Evolutionary conservation across 2,797 vertebrate genomes (phyloP), one percentile per base, ranked within the genome.

Genomic region (Xiphophorus birchmanni): DNA sequence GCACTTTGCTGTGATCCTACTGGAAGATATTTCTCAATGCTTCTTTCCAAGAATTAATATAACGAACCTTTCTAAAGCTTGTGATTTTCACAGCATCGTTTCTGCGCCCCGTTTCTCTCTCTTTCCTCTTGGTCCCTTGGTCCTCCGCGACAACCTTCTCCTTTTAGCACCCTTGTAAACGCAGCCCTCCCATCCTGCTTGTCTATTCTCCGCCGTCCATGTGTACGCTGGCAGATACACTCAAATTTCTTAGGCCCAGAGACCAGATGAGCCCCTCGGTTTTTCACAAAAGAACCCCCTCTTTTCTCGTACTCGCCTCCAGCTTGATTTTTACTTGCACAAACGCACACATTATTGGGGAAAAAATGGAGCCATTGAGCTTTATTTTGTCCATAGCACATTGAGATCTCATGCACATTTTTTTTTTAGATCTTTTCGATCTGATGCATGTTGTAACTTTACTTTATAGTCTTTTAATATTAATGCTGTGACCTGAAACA

Each of bases 141-240:
- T 96, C 94, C 96, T 96, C 95, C 21, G 89, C 8, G 95, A 95
- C 92, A 90, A 93, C 96, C 90, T 95, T 95, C 95, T 92, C 96
- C 97, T 99, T 97, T 99, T 98, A 97, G 96, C 97, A 97, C 97
- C 96, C 97, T 97, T 97, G 96, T 97, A 95, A 93, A 86, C 86
- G 83, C 83, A 76, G 56, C 52, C 80, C 86, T 88, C 79, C 82
- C 82, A 82, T 96, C 96, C 92, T 91, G 85, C 87, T 86, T 88
- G 81, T 90, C 92, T 94, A 93, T 94, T 93, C 92, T 94, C 90
- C 87, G 80, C 67, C 73, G 12, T 82, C 47, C 85, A 87, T 80
- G 87, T 87, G 80, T 83, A 82, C 76, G 72, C 75, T 35, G 42
- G 42, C 56, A 76, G 8, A 75, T 47, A 29, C 76, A 52, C 76